Evolutionary conservation across 2,113 vertebrate genomes (phyloP).

Genomic region (Oxyura jamaicensis): DNA sequence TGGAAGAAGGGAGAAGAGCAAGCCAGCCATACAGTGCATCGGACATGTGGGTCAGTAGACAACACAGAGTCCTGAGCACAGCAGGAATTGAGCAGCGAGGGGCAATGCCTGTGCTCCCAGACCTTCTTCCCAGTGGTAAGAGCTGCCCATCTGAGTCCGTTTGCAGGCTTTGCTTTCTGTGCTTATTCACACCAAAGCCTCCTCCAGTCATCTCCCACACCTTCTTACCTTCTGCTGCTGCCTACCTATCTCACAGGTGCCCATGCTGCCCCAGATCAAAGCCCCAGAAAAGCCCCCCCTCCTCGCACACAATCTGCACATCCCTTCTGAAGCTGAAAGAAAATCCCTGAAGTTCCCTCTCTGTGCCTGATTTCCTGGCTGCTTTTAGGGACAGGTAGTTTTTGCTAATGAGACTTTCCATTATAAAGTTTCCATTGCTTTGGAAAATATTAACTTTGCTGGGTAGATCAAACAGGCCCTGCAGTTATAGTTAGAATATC

Average conservation of each 20-base stretch:
- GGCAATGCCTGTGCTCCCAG: not conserved
- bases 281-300: not conserved
- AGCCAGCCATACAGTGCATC: not conserved
- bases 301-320: rapidly evolving
- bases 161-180: not conserved
- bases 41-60: not conserved
- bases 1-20: not conserved
- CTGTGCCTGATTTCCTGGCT: conserved; percentile 41
- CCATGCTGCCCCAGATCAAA: not conserved
- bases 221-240: not conserved
- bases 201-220: not conserved
- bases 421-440: conserved; percentile 73
- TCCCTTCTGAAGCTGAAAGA: not conserved
- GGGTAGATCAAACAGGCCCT: conserved; percentile 53
- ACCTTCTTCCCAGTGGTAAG: not conserved
- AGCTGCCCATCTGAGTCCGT: not conserved
- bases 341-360: conserved; percentile 16
- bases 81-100: not conserved
- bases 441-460: conserved; percentile 76
- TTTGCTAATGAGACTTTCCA: conserved; percentile 73
- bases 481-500: conserved; percentile 74
- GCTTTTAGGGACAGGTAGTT: conserved; percentile 66
- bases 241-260: rapidly evolving
- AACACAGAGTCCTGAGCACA: not conserved
- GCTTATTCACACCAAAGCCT: not conserved